Evolutionary conservation across 2,888 invertebrate genomes (phyloP).

Genomic region (Diarsia dahlii): DNA sequence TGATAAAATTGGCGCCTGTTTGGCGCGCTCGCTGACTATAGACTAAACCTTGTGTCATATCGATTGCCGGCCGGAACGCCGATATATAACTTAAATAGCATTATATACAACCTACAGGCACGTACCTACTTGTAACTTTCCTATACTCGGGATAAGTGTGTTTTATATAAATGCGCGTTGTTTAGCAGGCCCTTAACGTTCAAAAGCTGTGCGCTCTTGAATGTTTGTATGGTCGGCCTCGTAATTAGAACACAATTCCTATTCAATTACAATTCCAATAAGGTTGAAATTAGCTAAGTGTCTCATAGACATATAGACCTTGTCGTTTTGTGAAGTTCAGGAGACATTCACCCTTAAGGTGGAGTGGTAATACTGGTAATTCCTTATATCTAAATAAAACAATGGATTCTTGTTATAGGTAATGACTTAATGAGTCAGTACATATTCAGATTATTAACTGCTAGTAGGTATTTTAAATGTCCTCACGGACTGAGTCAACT

Average conservation of each 20-base stretch:
- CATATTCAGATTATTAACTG: too few species aligned
- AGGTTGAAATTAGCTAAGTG: background rate
- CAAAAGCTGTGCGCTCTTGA: background rate
- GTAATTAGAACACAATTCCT: background rate
- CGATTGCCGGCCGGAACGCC: conserved; percentile 29
- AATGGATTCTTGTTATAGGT: background rate
- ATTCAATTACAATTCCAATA: background rate
- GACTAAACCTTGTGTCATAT: conserved; percentile 17
- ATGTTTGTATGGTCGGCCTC: background rate
- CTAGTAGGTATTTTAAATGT: too few species aligned
- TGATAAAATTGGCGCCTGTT: conserved; percentile 2
- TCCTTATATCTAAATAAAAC: background rate
- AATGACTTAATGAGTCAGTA: background rate
- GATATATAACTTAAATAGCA: background rate
- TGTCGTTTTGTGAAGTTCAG: background rate
- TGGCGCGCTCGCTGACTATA: conserved; percentile 3
- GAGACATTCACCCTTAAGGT: background rate
- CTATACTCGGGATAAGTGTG: background rate
- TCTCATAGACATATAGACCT: background rate
- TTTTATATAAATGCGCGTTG: background rate
- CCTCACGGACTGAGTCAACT: too few species aligned
- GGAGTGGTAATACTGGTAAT: too few species aligned
- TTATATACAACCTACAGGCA: background rate
- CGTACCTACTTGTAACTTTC: background rate
- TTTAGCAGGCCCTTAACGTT: background rate